Percentiles rank a stretch among this genome's conserved stretches.
phyloP scores from a whole-genome alignment of 2,888 invertebrate species.

The Pemphredon lugubris region DNA sequence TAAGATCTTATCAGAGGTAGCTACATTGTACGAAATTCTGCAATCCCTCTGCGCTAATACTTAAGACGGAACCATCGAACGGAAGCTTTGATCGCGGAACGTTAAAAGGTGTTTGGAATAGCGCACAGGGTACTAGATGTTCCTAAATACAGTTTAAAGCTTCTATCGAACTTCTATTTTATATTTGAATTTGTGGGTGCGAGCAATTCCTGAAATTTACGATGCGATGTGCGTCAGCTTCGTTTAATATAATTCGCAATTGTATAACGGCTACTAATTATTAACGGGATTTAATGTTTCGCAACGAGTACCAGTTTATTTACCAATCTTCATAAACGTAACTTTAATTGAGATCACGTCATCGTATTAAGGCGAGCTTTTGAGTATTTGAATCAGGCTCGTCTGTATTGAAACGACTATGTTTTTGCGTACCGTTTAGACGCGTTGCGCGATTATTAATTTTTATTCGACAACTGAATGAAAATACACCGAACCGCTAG shows the following conservation, averaged over 20 bases:
- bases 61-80: constrained; percentile 6
- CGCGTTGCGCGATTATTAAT: too few relatives aligned
- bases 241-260: too few relatives aligned
- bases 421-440: too few relatives aligned
- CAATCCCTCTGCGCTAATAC: constrained; percentile 5
- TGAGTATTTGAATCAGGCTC: neutral
- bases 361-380: neutral
- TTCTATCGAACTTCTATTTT: too few relatives aligned
- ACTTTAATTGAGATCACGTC: neutral
- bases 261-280: neutral
- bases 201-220: too few relatives aligned
- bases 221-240: too few relatives aligned
- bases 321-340: neutral
- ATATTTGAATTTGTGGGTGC: too few relatives aligned
- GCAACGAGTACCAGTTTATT: neutral
- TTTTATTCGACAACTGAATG: too few relatives aligned
- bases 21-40: constrained; percentile 15
- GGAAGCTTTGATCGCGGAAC: constrained; percentile 14
- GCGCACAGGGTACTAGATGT: too few relatives aligned
- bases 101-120: too few relatives aligned
- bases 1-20: neutral
- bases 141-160: too few relatives aligned
- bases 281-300: neutral
- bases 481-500: too few relatives aligned
- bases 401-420: neutral